Base-by-base conservation (phyloP, 1,140 invertebrate genomes). In the Streblospio benedicti region DNA sequence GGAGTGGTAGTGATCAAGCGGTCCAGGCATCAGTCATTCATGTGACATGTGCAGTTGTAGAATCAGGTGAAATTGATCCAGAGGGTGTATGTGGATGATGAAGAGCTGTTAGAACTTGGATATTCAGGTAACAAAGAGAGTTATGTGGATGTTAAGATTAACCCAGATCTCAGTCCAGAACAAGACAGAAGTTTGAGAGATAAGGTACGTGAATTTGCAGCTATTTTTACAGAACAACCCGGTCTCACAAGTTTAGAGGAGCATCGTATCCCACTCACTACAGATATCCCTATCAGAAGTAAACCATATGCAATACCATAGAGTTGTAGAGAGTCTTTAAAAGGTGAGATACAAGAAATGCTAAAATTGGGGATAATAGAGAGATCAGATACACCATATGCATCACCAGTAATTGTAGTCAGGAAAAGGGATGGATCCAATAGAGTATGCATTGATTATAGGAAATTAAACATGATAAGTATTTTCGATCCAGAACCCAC, bases 381-480 rank as follows among this genome's bases (percentile, higher is more conserved):
- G 33, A 23, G 16, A 23, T 60, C 59, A 16, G 45, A 60, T 16
- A 45, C 50, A 45, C 58, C 59, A 27, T 64, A 61, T 47, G 55
- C 65, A 9, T 27, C 31, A 18, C 60, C 57, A 14, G 45, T 64
- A 12, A 47, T 63, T 14, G 14, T 62, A 18, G 58, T 56, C 12
- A 47, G 54, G 25, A 66, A 61, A 43, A 32, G 32, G 27, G 50
- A 58, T 52, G 44, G 50, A 14, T 43, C 33, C n/a, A 44, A 33
- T 20, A 23, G 55, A 20, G 33, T 64, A 30, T 66, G 58, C 23
- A 45, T 63, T 23, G n/a, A 45, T 62, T 55, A 60, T 41, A 25
- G n/a, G n/a, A n/a, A n/a, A n/a, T n/a, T n/a, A n/a, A n/a, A n/a
- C n/a, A n/a, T n/a, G n/a, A n/a, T n/a, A n/a, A n/a, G n/a, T n/a